Evolutionary conservation across 2,797 vertebrate genomes (phyloP), one percentile per base, ranked within the genome.

Genomic region (Forpus xanthops): DNA sequence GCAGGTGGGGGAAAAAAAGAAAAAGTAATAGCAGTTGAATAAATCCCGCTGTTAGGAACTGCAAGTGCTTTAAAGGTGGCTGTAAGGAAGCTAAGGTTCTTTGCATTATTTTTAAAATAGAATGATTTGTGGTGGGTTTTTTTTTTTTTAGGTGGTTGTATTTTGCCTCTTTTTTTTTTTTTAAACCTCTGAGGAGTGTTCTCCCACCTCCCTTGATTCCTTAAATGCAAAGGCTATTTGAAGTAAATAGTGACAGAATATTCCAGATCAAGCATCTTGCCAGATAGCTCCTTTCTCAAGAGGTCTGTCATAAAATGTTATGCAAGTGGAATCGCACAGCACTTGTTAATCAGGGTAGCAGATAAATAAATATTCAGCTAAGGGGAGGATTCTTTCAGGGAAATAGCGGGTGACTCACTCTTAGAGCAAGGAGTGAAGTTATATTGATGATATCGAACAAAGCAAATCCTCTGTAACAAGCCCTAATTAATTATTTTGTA

Each of bases 141-240:
- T 18, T 21, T 18, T 41, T 42, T 15, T 11, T 42, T 58, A 15
- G 2, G 4, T 58, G 55, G 9, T 35, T 58, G 21, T 35, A 2
- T 56, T 35, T 28, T 15, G 14, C 7, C 6, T 47, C 31, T 12
- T 45, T 31, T 9, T 55, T 6, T 37, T 44, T 12, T 28, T 2
- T 39, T 31, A 11, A 2, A 0, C 7, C 13, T 14, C 16, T 15
- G 55, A 61, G 20, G 23, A 65, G 4, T 0, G 0, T 60, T 72
- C 15, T 64, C 3, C 14, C 17, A 6, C 12, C 7, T 53, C 6
- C 8, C 58, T 76, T 73, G 23, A 52, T 66, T 87, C 33, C 41
- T 41, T 73, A 9, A 44, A 35, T 20, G 21, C 33, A 52, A 47
- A 28, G 44, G 33, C 20, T 66, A 33, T 28, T 19, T 27, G 6